Evolutionary conservation across 2,113 vertebrate genomes (phyloP).

Genomic region (Gallinago undulata): DNA sequence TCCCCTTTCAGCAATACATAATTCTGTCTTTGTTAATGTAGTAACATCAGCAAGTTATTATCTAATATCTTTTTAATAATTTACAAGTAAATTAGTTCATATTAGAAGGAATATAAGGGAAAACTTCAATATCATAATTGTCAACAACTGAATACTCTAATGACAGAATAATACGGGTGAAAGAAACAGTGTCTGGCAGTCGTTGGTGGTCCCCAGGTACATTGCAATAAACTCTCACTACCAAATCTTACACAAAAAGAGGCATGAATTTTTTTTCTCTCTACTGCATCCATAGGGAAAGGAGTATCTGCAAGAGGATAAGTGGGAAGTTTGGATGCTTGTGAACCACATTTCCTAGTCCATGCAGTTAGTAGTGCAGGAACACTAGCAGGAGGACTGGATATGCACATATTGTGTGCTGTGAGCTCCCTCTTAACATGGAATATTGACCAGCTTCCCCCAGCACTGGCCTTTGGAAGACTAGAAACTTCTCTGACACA

Average conservation of each 20-base stretch:
- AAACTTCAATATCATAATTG: background rate
- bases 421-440: background rate
- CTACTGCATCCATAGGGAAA: background rate
- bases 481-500: background rate
- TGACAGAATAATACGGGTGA: background rate
- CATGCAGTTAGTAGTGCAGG: background rate
- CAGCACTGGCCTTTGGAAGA: background rate
- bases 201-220: background rate
- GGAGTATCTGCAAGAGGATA: background rate
- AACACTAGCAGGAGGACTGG: background rate
- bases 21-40: background rate
- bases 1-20: background rate
- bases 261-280: background rate
- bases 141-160: background rate
- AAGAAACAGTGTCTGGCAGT: background rate
- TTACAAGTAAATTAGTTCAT: background rate
- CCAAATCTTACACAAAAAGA: background rate
- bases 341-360: background rate
- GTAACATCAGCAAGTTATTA: background rate
- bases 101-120: background rate
- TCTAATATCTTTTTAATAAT: background rate
- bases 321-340: background rate
- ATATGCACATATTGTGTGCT: accelerated
- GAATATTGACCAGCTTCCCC: too few species aligned
- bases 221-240: background rate